Percentiles rank a stretch among this genome's conserved stretches.
Conservation (phyloP, 2,113 vertebrate genomes). For the Marcusenius ussheri region DNA sequence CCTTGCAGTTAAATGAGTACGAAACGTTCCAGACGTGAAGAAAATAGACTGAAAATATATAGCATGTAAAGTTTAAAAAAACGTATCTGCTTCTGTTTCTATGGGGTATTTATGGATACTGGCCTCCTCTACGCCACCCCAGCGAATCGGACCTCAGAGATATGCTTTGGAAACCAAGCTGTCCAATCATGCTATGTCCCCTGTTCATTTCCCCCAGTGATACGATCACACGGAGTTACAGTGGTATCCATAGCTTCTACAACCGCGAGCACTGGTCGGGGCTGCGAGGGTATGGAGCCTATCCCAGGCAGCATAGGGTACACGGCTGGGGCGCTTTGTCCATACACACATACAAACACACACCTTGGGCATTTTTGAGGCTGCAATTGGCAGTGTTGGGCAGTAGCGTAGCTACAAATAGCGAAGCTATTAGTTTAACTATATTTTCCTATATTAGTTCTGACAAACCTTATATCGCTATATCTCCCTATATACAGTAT, state of each 20-base stretch:
- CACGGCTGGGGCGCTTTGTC: no score
- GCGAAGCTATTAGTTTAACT: no score
- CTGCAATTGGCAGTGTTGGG: no score
- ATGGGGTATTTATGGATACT: not conserved
- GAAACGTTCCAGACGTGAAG: not conserved
- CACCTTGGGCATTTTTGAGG: no score
- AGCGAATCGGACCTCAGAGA: not conserved
- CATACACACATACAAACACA: no score
- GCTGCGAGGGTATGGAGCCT: no score
- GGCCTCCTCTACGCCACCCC: not conserved
- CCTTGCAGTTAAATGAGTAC: not conserved
- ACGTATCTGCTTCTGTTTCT: not conserved
- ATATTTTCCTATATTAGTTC: not conserved
- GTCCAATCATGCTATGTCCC: not conserved
- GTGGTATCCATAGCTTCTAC: not conserved
- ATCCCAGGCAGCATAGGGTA: no score
- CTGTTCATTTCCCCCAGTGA: not conserved
- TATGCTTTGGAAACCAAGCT: not conserved
- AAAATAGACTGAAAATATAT: not conserved
- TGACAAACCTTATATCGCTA: not conserved
- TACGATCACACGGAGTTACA: not conserved
- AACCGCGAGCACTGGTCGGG: no score
- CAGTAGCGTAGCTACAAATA: not conserved
- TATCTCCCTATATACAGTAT: not conserved
- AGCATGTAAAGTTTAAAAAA: not conserved